These are phyloP conservation scores for Lepidostoma basale DNA, from an alignment of 1,140 invertebrate species.

Conservation along the genomic window DNA sequence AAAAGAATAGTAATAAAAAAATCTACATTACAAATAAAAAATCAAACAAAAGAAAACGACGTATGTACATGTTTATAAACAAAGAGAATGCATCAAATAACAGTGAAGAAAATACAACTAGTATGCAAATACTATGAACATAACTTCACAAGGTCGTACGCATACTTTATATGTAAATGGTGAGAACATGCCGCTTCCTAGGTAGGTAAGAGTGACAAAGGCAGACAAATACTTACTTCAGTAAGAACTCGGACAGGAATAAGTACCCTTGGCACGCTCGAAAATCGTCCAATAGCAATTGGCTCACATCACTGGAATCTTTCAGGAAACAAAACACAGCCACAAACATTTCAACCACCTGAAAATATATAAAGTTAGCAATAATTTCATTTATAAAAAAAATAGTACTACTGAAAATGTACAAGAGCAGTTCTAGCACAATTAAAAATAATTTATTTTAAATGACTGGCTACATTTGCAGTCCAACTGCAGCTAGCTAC, in stretches of 20 bases:
- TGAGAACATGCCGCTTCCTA: background rate
- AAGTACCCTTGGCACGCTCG: slow-evolving; percentile 91
- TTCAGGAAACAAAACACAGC: slow-evolving; percentile 98
- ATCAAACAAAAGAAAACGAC: slow-evolving; percentile 21
- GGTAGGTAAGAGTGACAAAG: background rate
- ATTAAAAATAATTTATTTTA: too few species aligned
- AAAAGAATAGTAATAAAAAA: too few species aligned
- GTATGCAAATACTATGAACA: slow-evolving; percentile 12
- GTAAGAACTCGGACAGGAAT: slow-evolving; percentile 92
- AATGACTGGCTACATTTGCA: too few species aligned
- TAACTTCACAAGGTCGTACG: background rate
- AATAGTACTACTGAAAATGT: too few species aligned
- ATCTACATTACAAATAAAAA: slow-evolving; percentile 19
- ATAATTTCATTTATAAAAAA: too few species aligned
- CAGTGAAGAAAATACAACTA: background rate
- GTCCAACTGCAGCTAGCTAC: too few species aligned
- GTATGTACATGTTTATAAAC: slow-evolving; percentile 23
- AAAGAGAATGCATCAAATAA: slow-evolving; percentile 15
- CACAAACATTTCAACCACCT: slow-evolving; percentile 96
- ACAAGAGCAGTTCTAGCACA: too few species aligned
- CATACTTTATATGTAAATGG: background rate
- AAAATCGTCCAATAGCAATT: slow-evolving; percentile 94
- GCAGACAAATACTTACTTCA: slow-evolving; percentile 72
- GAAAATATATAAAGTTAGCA: slow-evolving; percentile 26
- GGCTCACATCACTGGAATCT: slow-evolving; percentile 96